Conservation (phyloP, 2,888 invertebrate species). For the Leptogaster cylindrica region DNA sequence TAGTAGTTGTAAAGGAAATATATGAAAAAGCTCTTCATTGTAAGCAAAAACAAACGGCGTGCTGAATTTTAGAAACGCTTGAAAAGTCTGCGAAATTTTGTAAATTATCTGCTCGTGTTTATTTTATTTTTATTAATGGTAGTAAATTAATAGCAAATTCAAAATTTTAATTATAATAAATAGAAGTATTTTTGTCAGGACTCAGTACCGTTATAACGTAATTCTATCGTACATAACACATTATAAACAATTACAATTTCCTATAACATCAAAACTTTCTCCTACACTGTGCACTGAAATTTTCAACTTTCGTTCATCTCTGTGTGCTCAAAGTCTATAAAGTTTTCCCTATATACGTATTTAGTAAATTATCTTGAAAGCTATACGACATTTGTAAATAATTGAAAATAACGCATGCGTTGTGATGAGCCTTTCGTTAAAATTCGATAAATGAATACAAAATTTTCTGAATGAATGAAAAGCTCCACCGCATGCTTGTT, state of each 20-base stretch:
- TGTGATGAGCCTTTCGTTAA: neutral
- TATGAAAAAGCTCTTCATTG: neutral
- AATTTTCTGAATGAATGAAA: slow-evolving; percentile 20
- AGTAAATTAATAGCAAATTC: neutral
- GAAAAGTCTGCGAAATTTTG: no score
- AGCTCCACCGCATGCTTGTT: neutral
- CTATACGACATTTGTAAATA: no score
- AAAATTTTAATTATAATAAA: no score
- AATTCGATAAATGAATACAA: slow-evolving; percentile 1
- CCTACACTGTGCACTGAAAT: neutral
- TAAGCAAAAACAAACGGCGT: neutral
- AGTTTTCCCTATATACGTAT: no score
- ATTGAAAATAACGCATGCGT: slow-evolving; percentile 22
- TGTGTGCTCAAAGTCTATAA: no score
- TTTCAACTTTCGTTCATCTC: no score
- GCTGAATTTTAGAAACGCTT: neutral
- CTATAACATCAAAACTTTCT: neutral
- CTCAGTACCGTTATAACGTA: no score
- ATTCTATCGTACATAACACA: no score
- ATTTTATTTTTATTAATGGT: no score
- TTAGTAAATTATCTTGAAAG: no score
- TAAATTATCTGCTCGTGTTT: neutral
- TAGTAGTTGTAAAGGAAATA: neutral
- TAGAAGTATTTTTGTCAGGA: no score
- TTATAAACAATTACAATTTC: no score